phyloP scores from a whole-genome alignment of 2,797 vertebrate genomes.

The Typhlichthys eigenmanni region DNA sequence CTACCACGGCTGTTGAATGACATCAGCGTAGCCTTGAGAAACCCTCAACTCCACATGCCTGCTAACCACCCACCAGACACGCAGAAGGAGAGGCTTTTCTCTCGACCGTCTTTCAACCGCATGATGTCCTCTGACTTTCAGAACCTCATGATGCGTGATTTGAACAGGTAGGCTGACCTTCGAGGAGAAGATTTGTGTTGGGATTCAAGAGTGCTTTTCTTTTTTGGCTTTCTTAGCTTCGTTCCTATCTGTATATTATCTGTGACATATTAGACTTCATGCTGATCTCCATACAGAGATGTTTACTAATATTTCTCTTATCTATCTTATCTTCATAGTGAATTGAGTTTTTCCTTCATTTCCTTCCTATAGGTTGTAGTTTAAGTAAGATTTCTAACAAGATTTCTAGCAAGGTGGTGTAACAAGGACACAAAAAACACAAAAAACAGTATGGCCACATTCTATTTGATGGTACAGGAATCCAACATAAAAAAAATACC shows the following conservation, averaged over 20 bases:
- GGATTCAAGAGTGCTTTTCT: no score
- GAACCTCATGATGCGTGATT: conserved; percentile 94
- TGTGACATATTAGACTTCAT: no score
- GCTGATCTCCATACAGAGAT: no score
- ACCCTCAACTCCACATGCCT: conserved; percentile 94
- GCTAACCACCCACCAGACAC: conserved; percentile 87
- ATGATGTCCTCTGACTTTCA: conserved; percentile 91
- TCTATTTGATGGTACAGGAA: not conserved
- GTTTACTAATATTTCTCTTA: no score
- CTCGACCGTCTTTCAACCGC: conserved; percentile 74
- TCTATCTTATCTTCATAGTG: not conserved
- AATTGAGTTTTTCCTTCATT: not conserved
- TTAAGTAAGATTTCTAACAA: not conserved
- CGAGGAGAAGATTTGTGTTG: not conserved
- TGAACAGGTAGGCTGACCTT: conserved; percentile 83
- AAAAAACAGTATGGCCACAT: not conserved
- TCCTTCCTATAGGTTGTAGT: no score
- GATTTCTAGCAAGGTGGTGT: not conserved
- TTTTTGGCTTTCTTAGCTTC: no score
- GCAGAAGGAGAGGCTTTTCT: conserved; percentile 78
- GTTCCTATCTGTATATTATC: no score
- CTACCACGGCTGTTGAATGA: conserved; percentile 93
- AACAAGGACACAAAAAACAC: not conserved
- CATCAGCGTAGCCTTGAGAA: conserved; percentile 94
- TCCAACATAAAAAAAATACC: no score